Evolutionary conservation across 2,113 vertebrate species (phyloP), one percentile per base, ranked within the genome.

Genomic region (Alosa alosa): DNA sequence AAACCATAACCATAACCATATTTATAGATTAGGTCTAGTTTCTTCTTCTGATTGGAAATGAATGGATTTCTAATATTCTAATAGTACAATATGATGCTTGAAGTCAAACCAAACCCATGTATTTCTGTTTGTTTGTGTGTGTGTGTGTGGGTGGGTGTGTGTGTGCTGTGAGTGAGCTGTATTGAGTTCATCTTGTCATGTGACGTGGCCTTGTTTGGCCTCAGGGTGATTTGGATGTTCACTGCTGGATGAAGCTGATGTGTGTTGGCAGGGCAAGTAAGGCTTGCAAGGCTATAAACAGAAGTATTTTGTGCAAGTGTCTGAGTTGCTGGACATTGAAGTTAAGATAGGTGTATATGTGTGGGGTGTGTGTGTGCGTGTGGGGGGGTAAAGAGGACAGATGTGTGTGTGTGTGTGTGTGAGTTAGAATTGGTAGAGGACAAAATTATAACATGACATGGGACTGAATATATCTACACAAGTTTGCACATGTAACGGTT

Each of bases 231-330:
- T 13, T 87, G 81, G 22, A 44, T 81, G 39, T 78, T 84, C 50
- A 39, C 52, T 41, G 84, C 82, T 68, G 86, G 86, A 25, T 89
- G 89, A 89, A 22, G 49, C 57, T 87, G 82, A 89, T 89, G 60
- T 20, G 17, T 45, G 78, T 45, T 89, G 88, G 85, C 87, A 88
- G 49, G 64, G 82, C 18, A 72, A 55, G 57, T 31, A 75, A 86
- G 88, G 88, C 81, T 84, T 85, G 87, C 88, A 86, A 78, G 31
- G 31, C 72, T 78, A 13, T 31, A 10, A 78, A 31, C 25, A 36
- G 25, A 78, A 39, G 72, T 18, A 10, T 17, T 78, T 36, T 36
- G 25, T 78, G 72, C 10, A 17, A 39, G 20, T 39, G 36, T 36
- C 31, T 78, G 72, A 78, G 31, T 11, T 17, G 11, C 25, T 78